These are phyloP conservation scores for Macaca mulatta DNA, from an alignment of 2,113 vertebrate species.

Conservation along the genomic window DNA sequence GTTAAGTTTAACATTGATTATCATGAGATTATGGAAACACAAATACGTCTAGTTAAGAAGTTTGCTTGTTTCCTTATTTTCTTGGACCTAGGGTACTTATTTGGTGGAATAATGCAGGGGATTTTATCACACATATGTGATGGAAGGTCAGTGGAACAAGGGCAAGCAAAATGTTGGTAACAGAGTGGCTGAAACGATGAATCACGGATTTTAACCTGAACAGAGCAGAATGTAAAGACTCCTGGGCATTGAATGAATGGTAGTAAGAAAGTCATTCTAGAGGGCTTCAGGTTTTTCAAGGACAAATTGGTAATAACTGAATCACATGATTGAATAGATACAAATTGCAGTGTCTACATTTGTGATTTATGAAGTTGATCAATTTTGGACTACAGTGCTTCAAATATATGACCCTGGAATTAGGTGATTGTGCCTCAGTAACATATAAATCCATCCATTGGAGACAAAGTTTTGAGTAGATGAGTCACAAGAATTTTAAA, in stretches of 20 bases:
- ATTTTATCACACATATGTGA: neutral
- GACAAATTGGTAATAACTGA: neutral
- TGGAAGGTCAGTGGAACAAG: neutral
- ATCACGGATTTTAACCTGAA: neutral
- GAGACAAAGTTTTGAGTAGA: neutral
- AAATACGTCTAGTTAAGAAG: neutral
- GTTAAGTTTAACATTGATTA: neutral
- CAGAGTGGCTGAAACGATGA: neutral
- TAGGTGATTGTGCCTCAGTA: neutral
- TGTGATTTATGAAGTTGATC: neutral
- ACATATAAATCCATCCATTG: neutral
- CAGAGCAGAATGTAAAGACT: neutral
- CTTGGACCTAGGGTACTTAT: neutral
- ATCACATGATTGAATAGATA: neutral
- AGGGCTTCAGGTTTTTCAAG: neutral
- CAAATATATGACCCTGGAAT: neutral
- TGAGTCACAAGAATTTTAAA: neutral
- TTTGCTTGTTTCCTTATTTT: neutral
- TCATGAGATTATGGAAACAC: neutral
- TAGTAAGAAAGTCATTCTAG: neutral
- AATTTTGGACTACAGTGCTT: neutral
- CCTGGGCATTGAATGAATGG: neutral
- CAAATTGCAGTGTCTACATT: neutral
- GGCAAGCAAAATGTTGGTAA: neutral
- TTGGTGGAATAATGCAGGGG: neutral